phyloP scores from a whole-genome alignment of 1,140 invertebrate genomes.

The Drosophila albomicans region DNA sequence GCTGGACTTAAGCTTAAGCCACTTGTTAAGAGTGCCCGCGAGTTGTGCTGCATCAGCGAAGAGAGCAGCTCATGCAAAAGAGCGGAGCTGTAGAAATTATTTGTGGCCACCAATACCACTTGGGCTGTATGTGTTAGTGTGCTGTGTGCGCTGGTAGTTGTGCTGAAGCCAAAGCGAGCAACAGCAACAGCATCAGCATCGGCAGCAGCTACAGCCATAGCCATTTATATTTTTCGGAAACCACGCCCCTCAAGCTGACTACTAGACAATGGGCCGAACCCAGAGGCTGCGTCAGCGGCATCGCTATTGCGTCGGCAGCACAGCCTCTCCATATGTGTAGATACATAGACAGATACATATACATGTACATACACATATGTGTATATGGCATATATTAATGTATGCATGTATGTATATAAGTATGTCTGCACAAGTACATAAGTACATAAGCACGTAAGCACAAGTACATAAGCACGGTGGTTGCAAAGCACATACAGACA shows the following conservation, averaged over 20 bases:
- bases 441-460: slow-evolving; percentile 41
- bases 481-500: slow-evolving; percentile 34
- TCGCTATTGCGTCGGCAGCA: slow-evolving; percentile 55
- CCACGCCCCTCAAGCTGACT: slow-evolving; percentile 80
- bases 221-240: slow-evolving; percentile 84
- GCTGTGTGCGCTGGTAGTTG: slow-evolving; percentile 40
- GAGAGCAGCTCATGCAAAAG: slow-evolving; percentile 15
- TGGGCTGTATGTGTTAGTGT: slow-evolving; percentile 17
- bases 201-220: slow-evolving; percentile 59
- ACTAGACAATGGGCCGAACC: slow-evolving; percentile 80
- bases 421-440: slow-evolving; percentile 42
- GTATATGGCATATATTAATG: slow-evolving; percentile 23
- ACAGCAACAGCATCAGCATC: slow-evolving; percentile 29
- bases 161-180: slow-evolving; percentile 39
- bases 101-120: slow-evolving; percentile 56
- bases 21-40: slow-evolving; percentile 18
- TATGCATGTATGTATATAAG: slow-evolving; percentile 19
- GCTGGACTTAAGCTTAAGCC: background rate
- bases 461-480: slow-evolving; percentile 47
- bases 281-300: slow-evolving; percentile 78
- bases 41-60: background rate
- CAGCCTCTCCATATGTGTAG: slow-evolving; percentile 67
- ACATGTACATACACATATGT: slow-evolving; percentile 6
- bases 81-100: slow-evolving; percentile 37
- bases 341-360: slow-evolving; percentile 11